Base-by-base conservation (phyloP, 2,888 invertebrate species). In the Harpalus rubripes region DNA sequence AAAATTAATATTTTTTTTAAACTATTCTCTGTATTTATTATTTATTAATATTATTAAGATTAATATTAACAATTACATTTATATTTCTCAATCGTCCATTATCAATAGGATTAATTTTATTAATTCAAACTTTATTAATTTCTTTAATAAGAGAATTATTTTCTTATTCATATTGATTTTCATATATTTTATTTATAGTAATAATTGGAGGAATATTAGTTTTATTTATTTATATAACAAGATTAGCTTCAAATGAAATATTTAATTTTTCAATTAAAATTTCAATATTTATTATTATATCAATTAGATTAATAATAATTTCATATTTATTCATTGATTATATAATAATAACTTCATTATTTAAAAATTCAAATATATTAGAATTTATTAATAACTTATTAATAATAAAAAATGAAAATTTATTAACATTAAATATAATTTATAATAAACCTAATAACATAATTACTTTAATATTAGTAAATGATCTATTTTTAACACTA, bases 1-100 rank as follows among this genome's bases (percentile, higher is more conserved):
- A 32, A 32, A 32, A 94, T 94, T 94, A 94, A 93, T 92, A 94
- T 94, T 94, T 94, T 91, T 87, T 88, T 91, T 92, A 94, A 94
- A 94, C 93, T 94, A 94, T 91, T 92, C 92, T 92, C 92, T 94
- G 93, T 91, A 87, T 89, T 82, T 89, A 90, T 88, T 87, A 89
- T 86, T 87, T 88, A 81, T 76, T 89, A 56, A 85, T 88, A 87
- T 85, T 88, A 85, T 87, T 89, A 88, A 88, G 85, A 89, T 90
- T 87, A 87, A 87, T 92, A 88, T 88, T 91, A 88, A 88, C 92
- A 86, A 89, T 91, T 41, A 87, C 89, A 87, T 88, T 91, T 88
- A 89, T 92, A 88, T 90, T 92, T 87, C 88, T 91, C 89, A 91
- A 90, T 85, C 92, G 93, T 52, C 93, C 93, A 0, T 52, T 32